Evolutionary conservation across 2,113 vertebrate genomes (phyloP).

Genomic region (Lamprotornis superbus): DNA sequence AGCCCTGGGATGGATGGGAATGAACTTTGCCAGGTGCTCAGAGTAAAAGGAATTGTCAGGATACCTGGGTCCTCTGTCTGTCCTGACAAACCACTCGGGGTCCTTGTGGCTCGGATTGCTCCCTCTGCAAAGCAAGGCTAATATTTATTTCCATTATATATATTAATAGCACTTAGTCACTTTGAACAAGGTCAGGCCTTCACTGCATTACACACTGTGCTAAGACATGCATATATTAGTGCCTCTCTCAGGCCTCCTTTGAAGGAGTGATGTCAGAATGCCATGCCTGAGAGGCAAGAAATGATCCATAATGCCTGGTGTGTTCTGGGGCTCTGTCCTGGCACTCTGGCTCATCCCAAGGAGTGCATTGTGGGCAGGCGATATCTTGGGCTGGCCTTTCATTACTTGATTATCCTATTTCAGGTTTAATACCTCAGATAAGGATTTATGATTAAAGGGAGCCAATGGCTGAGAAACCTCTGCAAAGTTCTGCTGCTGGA

Average conservation of each 20-base stretch:
- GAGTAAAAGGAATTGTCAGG: constrained; percentile 15
- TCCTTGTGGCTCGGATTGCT: neutral
- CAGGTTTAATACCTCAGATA: neutral
- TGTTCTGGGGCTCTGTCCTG: neutral
- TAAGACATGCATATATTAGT: constrained; percentile 49
- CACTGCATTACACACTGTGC: constrained; percentile 16
- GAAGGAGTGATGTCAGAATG: constrained; percentile 46
- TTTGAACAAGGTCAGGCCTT: constrained; percentile 63
- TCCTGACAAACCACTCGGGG: neutral
- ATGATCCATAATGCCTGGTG: neutral
- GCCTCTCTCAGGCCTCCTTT: constrained; percentile 11
- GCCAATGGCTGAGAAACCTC: neutral
- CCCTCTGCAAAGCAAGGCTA: constrained; percentile 8
- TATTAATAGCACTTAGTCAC: constrained; percentile 65
- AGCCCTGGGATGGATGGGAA: constrained; percentile 12
- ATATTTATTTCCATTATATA: constrained; percentile 50
- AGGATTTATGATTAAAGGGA: neutral
- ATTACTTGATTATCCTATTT: neutral
- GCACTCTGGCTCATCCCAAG: neutral
- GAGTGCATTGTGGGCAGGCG: neutral
- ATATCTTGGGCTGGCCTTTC: neutral
- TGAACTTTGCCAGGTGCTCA: constrained; percentile 13
- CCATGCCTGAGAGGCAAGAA: neutral
- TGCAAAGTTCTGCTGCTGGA: neutral
- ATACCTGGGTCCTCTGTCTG: neutral